These are phyloP conservation scores for Drosophila rubida DNA, from an alignment of 2,888 invertebrate species.

Conservation along the genomic window DNA sequence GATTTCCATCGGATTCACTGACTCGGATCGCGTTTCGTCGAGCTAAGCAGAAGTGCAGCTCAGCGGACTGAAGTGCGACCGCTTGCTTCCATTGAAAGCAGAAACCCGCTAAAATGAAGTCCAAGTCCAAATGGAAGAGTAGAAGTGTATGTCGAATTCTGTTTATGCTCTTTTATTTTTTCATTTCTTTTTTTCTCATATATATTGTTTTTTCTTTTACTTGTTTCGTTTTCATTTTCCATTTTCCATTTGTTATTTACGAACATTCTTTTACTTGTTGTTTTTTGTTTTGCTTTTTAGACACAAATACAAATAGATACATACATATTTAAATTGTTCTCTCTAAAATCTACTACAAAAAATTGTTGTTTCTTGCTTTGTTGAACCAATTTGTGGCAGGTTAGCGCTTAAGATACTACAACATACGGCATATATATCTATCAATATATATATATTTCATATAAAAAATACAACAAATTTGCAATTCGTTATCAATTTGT, in stretches of 20 bases:
- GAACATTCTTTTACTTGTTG: slow-evolving; percentile 57
- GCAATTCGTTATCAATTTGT: slow-evolving; percentile 70
- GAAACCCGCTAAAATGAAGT: slow-evolving; percentile 40
- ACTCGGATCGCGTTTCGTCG: slow-evolving; percentile 48
- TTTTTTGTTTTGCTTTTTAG: slow-evolving; percentile 51
- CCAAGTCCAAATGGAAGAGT: slow-evolving; percentile 32
- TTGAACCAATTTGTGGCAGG: slow-evolving; percentile 57
- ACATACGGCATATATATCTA: slow-evolving; percentile 53
- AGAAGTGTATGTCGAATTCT: slow-evolving; percentile 13
- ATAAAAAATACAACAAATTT: slow-evolving; percentile 77
- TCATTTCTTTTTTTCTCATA: slow-evolving; percentile 1
- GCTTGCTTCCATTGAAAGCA: slow-evolving; percentile 65
- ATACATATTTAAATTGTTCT: slow-evolving; percentile 38
- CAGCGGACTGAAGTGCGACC: slow-evolving; percentile 18
- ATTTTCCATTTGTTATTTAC: slow-evolving; percentile 53
- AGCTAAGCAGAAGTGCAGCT: slow-evolving; percentile 47
- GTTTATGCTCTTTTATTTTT: slow-evolving; percentile 36
- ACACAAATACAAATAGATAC: slow-evolving; percentile 71
- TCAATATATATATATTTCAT: slow-evolving; percentile 57
- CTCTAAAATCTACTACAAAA: slow-evolving; percentile 70
- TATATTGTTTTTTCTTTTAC: slow-evolving; percentile 23
- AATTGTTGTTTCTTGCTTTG: slow-evolving; percentile 37
- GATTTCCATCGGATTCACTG: slow-evolving; percentile 51
- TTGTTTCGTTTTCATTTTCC: slow-evolving; percentile 36
- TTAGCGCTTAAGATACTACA: slow-evolving; percentile 68